Base-by-base conservation (phyloP, 2,888 invertebrate genomes). In the Cecidostiba fungosa region DNA sequence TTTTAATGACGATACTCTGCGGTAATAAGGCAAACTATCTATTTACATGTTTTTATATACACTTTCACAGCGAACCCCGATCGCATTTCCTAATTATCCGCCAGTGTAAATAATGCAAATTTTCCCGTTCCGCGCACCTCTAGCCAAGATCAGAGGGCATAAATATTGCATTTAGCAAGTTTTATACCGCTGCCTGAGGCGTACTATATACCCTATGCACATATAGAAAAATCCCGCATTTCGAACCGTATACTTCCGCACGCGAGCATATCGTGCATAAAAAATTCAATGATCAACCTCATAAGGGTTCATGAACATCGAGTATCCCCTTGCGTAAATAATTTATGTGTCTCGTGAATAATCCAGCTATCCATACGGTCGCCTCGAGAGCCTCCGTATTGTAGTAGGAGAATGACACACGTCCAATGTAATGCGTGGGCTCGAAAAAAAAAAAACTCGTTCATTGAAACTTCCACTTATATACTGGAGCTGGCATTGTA, bases 211-310 rank as follows among this genome's bases (percentile, higher is more conserved):
- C 36, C 6, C 72, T 39, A 8, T n/a, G 19, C 5, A 5, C n/a
- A 59, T 3, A 72, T 72, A 36, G 36, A 72, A 72, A 72, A 72
- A 72, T 72, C 10, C 72, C 72, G n/a, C 39, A n/a, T 72, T 66
- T 66, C 66, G 29, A 26, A 26, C 26, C 29, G 36, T 70, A 70
- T 5, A n/a, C 72, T 72, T 66, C 43, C 14, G 6, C n/a, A 16
- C 69, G 32, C 70, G 19, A 47, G 36, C 43, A n/a, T 66, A 76
- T 81, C 43, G 59, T 62, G 12, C 36, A 59, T 85, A 82, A 85
- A 82, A 85, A 77, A 82, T 85, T 85, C 82, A 85, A 78, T 74
- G 82, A 78, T 82, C 82, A 85, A 85, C 66, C 78, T 74, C 81
- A 26, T 82, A 82, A 81, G 78, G 54, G 69, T 78, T 69, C 59